These are phyloP conservation scores for Chrysolina oricalcia DNA, from an alignment of 2,888 invertebrate species.

Conservation along the genomic window DNA sequence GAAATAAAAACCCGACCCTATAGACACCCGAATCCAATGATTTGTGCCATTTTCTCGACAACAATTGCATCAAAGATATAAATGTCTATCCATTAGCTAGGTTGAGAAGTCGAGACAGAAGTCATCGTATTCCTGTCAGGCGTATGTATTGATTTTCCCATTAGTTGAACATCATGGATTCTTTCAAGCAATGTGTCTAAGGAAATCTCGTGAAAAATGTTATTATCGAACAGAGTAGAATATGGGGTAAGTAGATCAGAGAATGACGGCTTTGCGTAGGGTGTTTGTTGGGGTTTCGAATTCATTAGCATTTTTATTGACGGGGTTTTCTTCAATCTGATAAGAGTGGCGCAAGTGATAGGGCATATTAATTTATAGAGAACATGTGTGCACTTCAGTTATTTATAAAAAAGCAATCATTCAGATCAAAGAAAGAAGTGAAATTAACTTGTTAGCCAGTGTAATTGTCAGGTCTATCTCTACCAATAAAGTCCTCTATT, in stretches of 20 bases:
- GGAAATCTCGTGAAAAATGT: constrained; percentile 19
- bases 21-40: constrained; percentile 9
- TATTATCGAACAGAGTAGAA: not conserved
- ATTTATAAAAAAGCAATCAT: too few relatives aligned
- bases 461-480: too few relatives aligned
- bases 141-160: constrained; percentile 44
- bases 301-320: too few relatives aligned
- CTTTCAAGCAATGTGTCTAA: constrained; percentile 13
- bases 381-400: too few relatives aligned
- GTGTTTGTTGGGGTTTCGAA: not conserved
- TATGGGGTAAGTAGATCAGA: not conserved
- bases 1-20: not conserved
- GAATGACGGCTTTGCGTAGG: not conserved
- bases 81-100: constrained; percentile 46
- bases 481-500: too few relatives aligned
- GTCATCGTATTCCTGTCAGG: constrained; percentile 37
- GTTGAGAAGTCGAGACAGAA: constrained; percentile 38
- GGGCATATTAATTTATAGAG: too few relatives aligned
- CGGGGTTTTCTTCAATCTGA: too few relatives aligned
- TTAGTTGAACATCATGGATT: constrained; percentile 42
- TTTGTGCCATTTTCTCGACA: constrained; percentile 30
- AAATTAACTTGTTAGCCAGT: too few relatives aligned
- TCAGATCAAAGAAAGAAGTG: too few relatives aligned
- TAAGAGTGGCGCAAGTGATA: too few relatives aligned
- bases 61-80: constrained; percentile 42